Base-by-base conservation (phyloP, 2,888 invertebrate genomes). In the Dysmachus trigonus region DNA sequence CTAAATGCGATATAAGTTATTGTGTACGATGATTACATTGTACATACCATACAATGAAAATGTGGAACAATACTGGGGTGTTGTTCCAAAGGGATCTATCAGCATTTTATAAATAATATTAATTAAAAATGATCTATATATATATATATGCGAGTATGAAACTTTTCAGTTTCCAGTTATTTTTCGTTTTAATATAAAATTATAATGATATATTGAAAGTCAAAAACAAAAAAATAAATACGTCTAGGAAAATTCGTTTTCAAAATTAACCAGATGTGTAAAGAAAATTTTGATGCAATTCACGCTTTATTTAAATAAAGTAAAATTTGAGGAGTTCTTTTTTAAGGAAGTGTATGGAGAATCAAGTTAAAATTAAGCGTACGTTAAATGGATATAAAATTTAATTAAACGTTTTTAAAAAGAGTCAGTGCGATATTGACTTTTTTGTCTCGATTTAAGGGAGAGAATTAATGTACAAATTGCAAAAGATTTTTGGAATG, bases 211-310 rank as follows among this genome's bases (percentile, higher is more conserved):
- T 62, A 62, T 62, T 62, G 13, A 62, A 62, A 62, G 7, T 18
- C 62, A 51, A 81, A 73, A 31, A 33, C 15, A 22, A 4, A 35
- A 41, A 15, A 76, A 77, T 4, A 35, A 77, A 22, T 47, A 77
- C 22, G 41, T 77, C 77, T 77, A 77, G 77, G 51, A 77, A 22
- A 77, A 77, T 77, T 41, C 30, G 27, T 77, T 77, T 77, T 77
- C 77, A 77, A 77, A 77, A 77, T 77, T 77, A 47, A 47, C 47
- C 77, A 77, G 77, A 41, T 35, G 41, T 77, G 27, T 77, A 77
- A 77, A 47, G 30, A 27, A 77, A 38, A 77, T 27, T 62, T 18
- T 62, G 62, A 62, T 3, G 62, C 22, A 62, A 22, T 22, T 62
- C 27, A 18, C 62, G 62, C 18, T 62, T 62, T 62, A 62, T 62